These are phyloP conservation scores for Tiliacea aurago DNA, from an alignment of 2,888 invertebrate genomes.

Conservation along the genomic window DNA sequence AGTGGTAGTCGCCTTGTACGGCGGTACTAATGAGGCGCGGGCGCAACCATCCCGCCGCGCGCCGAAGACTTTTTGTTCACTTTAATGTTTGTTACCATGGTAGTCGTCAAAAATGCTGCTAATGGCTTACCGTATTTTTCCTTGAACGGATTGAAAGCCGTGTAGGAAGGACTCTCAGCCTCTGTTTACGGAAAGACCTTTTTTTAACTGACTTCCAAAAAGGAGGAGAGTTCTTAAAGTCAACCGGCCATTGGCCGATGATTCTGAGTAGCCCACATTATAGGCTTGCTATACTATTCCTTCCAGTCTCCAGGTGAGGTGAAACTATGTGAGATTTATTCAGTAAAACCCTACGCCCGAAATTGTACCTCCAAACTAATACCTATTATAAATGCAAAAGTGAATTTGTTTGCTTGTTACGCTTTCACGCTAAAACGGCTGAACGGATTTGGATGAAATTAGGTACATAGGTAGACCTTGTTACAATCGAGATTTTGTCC, in stretches of 20 bases:
- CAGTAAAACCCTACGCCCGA: not conserved
- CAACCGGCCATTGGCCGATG: not conserved
- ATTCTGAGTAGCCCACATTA: not conserved
- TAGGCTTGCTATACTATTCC: not conserved
- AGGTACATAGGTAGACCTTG: no score
- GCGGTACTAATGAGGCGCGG: constrained; percentile 61
- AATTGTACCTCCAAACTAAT: not conserved
- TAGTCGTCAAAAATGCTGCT: constrained; percentile 59
- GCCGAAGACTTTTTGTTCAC: constrained; percentile 39
- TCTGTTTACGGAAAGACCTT: constrained; percentile 24
- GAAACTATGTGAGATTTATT: not conserved
- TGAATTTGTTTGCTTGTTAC: no score
- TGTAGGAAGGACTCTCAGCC: constrained; percentile 3
- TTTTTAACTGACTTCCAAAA: no score
- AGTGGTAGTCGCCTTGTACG: constrained; percentile 58
- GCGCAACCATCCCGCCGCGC: constrained; percentile 39
- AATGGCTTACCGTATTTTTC: constrained; percentile 52
- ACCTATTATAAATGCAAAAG: no score
- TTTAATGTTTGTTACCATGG: constrained; percentile 44
- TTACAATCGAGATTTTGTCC: no score
- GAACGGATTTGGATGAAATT: no score
- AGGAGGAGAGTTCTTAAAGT: no score
- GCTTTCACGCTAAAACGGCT: no score
- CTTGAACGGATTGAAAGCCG: constrained; percentile 40
- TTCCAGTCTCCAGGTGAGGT: not conserved